Evolutionary conservation across 2,888 invertebrate genomes (phyloP).

Genomic region (Macropis europaea): DNA sequence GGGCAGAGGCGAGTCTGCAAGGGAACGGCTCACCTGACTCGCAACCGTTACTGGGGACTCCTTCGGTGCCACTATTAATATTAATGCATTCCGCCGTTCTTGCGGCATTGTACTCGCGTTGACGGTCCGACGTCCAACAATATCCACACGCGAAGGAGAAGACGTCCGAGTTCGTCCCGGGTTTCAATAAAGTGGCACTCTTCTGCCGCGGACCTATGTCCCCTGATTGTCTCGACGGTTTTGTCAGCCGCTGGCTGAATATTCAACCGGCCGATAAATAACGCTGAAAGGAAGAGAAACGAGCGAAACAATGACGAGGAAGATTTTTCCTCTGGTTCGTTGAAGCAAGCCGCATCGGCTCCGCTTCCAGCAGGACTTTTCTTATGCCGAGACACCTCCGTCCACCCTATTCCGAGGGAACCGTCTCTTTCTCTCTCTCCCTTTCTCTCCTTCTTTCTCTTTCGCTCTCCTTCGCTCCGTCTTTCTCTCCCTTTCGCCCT

Average conservation of each 20-base stretch:
- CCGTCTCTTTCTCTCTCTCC: slow-evolving; percentile 17
- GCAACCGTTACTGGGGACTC: slow-evolving; percentile 51
- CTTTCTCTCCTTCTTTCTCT: no score
- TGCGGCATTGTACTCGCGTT: slow-evolving; percentile 69
- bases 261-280: slow-evolving; percentile 72
- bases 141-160: no score
- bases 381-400: slow-evolving; percentile 44
- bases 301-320: slow-evolving; percentile 59
- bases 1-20: no score
- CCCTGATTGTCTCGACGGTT: slow-evolving; percentile 48
- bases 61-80: slow-evolving; percentile 68
- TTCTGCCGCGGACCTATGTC: slow-evolving; percentile 8
- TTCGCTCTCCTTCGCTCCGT: no score
- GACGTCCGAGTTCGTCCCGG: slow-evolving; percentile 46
- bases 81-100: slow-evolving; percentile 72
- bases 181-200: slow-evolving; percentile 20
- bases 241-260: slow-evolving; percentile 63
- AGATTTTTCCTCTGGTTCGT: slow-evolving; percentile 45
- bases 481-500: slow-evolving; percentile 16
- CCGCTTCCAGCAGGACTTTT: slow-evolving; percentile 29
- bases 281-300: slow-evolving; percentile 60
- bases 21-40: slow-evolving; percentile 50
- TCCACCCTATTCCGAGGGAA: neutral
- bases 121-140: slow-evolving; percentile 49
- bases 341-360: neutral